Evolutionary conservation across 2,888 invertebrate genomes (phyloP), one percentile per base, ranked within the genome.

Genomic region (Adela reaumurella): DNA sequence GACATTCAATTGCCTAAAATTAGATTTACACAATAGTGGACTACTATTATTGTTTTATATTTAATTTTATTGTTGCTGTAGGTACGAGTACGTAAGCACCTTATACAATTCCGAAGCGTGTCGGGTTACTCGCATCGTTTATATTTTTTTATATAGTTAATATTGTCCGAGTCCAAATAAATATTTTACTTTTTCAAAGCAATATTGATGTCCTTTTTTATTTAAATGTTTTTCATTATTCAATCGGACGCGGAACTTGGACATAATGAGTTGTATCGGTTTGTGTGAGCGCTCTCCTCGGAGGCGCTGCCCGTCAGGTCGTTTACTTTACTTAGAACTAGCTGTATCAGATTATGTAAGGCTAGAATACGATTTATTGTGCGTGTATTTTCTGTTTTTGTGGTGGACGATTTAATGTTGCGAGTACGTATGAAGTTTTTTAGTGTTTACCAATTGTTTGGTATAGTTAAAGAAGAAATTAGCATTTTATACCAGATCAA

Each of bases 281-380:
- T 65, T 62, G 50, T 53, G 53, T 52, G 64, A 62, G 65, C 61
- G 61, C 62, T 69, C 55, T 57, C 29, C 24, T 49, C 41, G 44
- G 29, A 68, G 68, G 69, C 74, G 69, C 70, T 72, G 68, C 61
- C 62, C 60, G 63, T 60, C 70, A 74, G 70, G 62, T 61, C 62
- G 67, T 76, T 72, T 69, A 67, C 68, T 65, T 65, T 69, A 58
- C 43, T 45, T 61, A 20, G 74, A 74, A 71, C 65, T 67, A 74
- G 71, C 71, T 67, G 60, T 67, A 68, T 68, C 69, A 62, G 65
- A 56, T 60, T 43, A 45, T 62, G 58, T 70, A 74, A 70, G 69
- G 58, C 68, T 74, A 76, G 74, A 63, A 57, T 73, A 72, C 74
- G 71, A 74, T 73, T 77, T 71, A 76, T 76, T 74, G 77, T 70